A percentile compares a stretch with the other conserved stretches of the same genome.
These are phyloP conservation scores for Molorchus minor DNA, from an alignment of 2,888 invertebrate genomes.

Conservation along the genomic window DNA sequence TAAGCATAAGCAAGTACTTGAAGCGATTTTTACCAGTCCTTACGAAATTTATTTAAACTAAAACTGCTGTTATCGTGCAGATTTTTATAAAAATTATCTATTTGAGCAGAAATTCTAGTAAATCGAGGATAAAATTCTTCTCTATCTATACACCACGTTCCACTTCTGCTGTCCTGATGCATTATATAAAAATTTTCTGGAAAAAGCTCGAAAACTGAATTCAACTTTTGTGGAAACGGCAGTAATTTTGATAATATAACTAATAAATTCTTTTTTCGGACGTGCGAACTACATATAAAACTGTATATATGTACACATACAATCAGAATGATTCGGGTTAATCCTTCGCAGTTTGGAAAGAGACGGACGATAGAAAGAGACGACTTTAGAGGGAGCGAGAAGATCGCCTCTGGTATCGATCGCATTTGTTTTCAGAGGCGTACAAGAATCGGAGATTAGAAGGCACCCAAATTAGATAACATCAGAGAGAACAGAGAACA, in stretches of 20 bases:
- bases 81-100: slow-evolving; percentile 15
- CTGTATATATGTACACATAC: not conserved
- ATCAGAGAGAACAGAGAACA: no score
- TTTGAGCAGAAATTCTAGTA: slow-evolving; percentile 29
- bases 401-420: not conserved
- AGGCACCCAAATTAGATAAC: no score
- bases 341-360: slow-evolving; percentile 12
- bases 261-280: slow-evolving; percentile 53
- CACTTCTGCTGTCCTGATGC: slow-evolving; percentile 64
- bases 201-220: slow-evolving; percentile 67
- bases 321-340: not conserved
- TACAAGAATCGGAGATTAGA: no score
- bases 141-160: slow-evolving; percentile 42
- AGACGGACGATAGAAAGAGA: not conserved
- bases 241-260: slow-evolving; percentile 62
- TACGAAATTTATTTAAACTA: not conserved
- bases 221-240: slow-evolving; percentile 63
- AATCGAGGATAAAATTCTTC: slow-evolving; percentile 38
- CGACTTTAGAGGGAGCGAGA: slow-evolving; percentile 1
- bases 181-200: slow-evolving; percentile 69
- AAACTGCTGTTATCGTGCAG: not conserved
- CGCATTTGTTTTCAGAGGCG: no score
- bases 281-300: not conserved
- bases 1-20: slow-evolving; percentile 1
- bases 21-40: not conserved